Conservation (phyloP, 2,797 vertebrate genomes). For the Channallabes apus region DNA sequence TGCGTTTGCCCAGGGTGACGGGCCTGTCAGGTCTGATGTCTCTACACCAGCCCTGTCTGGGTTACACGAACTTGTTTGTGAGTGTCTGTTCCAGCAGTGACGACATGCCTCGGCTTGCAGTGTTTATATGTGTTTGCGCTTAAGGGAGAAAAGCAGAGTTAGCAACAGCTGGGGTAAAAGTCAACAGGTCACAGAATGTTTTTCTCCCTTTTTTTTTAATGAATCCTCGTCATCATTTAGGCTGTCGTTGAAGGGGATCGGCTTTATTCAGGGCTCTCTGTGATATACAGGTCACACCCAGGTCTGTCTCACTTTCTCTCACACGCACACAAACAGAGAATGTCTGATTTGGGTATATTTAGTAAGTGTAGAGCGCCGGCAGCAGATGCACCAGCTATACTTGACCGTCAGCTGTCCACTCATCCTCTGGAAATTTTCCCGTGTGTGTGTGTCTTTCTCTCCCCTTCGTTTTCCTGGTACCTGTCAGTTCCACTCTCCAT, state of each 20-base stretch:
- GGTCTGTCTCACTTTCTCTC: background rate
- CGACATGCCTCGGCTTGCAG: slow-evolving; percentile 43
- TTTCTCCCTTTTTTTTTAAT: background rate
- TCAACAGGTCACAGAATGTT: background rate
- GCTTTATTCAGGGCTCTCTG: background rate
- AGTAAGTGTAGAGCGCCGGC: slow-evolving; percentile 70
- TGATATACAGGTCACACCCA: slow-evolving; percentile 5
- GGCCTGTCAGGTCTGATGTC: slow-evolving; percentile 47
- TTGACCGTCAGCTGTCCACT: slow-evolving; percentile 72
- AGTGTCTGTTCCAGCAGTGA: slow-evolving; percentile 32
- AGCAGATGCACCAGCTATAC: slow-evolving; percentile 72
- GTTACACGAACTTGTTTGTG: slow-evolving; percentile 43
- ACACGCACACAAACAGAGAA: slow-evolving; percentile 50
- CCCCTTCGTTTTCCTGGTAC: slow-evolving; percentile 31
- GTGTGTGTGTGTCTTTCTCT: background rate
- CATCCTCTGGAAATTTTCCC: slow-evolving; percentile 52
- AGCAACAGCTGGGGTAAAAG: slow-evolving; percentile 28
- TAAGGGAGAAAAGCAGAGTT: slow-evolving; percentile 31
- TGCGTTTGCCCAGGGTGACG: slow-evolving; percentile 29
- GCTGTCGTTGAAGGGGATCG: slow-evolving; percentile 1
- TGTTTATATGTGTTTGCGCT: slow-evolving; percentile 9
- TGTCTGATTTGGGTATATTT: slow-evolving; percentile 74
- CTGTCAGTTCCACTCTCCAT: slow-evolving; percentile 26
- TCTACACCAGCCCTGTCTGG: slow-evolving; percentile 34
- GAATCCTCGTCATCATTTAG: background rate